phyloP scores from a whole-genome alignment of 2,888 invertebrate genomes.

The Aphelenchoides bicaudatus region DNA sequence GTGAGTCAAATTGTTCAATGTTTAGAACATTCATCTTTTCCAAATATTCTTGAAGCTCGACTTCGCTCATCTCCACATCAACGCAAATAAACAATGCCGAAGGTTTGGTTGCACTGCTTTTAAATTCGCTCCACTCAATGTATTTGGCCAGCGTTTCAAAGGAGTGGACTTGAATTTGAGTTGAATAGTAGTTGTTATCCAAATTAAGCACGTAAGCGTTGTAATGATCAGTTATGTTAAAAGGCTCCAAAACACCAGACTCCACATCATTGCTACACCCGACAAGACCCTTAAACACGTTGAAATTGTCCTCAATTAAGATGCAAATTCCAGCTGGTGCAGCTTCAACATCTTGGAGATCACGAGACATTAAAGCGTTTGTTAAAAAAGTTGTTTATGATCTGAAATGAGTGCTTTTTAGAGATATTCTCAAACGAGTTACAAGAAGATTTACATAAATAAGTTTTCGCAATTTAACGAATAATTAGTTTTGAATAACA shows the following conservation, averaged over 20 bases:
- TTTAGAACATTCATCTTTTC: not conserved
- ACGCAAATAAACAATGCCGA: not conserved
- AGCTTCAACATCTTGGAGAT: not conserved
- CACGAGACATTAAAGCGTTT: slow-evolving; percentile 5
- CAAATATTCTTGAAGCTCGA: not conserved
- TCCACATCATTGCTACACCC: slow-evolving; percentile 4
- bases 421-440: too few species aligned
- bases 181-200: slow-evolving; percentile 25
- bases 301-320: not conserved
- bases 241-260: not conserved
- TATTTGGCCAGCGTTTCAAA: not conserved
- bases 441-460: too few species aligned
- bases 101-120: not conserved
- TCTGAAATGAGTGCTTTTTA: too few species aligned
- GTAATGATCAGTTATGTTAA: not conserved
- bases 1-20: not conserved
- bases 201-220: slow-evolving; percentile 6
- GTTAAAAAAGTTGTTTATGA: too few species aligned
- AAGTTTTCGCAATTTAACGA: too few species aligned
- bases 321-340: not conserved
- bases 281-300: slow-evolving; percentile 6
- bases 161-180: not conserved
- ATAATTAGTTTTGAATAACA: too few species aligned
- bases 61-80: not conserved
- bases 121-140: not conserved